Base-by-base conservation (phyloP, 2,888 invertebrate genomes). In the Nemotelus nigrinus region DNA sequence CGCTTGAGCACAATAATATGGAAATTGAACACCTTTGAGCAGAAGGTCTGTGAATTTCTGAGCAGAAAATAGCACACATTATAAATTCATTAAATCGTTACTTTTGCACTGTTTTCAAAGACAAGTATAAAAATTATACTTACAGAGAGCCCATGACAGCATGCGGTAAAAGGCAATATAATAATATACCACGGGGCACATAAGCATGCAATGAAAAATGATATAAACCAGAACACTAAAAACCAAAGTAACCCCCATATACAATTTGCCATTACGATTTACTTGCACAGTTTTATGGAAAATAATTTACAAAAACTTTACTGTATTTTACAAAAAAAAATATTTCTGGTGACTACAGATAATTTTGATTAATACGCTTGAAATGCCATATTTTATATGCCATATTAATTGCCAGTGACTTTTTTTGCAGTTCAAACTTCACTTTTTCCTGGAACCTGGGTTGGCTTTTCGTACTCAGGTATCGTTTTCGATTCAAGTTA, bases 221-320 rank as follows among this genome's bases (percentile, higher is more conserved):
- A 89, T 60, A 94, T 84, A 81, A 93, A 89, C 82, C 93, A 90
- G 77, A 94, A 88, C 80, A 94, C 88, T 57, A 94, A 80, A 2
- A 93, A 87, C 94, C 94, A 94, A 81, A 94, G 86, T 76, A 94
- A 85, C 70, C 91, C 90, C 87, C 90, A 92, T n/a, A 93, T 75
- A 72, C 91, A 87, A 88, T 93, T 93, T 76, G 88, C 91, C 92
- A 92, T 90, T n/a, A n/a, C 25, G 5, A 58, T 58, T 58, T 58
- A 6, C 8, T 58, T 58, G 4, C 25, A n/a, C 4, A 25, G 25
- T 25, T 25, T 25, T 25, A 25, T 25, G 25, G 25, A 25, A 25
- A 25, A 25, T 25, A 25, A 25, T 25, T 25, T 25, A 25, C 25
- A 25, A 25, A 25, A 25, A 25, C 25, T 25, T 25, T 25, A 25